Percentiles rank a stretch among this genome's conserved stretches.
Evolutionary conservation across 2,888 invertebrate genomes (phyloP).

Genomic region (Brassicogethes aeneus): DNA sequence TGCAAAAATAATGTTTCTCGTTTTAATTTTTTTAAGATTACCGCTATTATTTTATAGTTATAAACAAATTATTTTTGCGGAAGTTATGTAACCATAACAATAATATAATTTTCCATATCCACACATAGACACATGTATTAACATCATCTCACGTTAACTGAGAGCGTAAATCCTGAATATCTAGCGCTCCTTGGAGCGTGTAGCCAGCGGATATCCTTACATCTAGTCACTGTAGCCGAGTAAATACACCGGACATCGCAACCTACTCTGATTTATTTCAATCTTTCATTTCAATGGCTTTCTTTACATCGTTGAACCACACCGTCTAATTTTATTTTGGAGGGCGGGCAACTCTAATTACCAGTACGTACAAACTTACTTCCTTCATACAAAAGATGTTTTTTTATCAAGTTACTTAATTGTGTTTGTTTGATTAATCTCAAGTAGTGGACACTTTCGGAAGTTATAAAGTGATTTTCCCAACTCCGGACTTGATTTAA

Average conservation of each 20-base stretch:
- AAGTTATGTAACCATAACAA: too few relatives aligned
- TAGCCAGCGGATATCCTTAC: constrained; percentile 41
- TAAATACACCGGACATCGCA: constrained; percentile 14
- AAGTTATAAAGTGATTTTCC: constrained; percentile 32
- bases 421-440: too few relatives aligned
- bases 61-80: too few relatives aligned
- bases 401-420: too few relatives aligned
- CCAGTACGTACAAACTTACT: too few relatives aligned
- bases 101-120: too few relatives aligned
- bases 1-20: constrained; percentile 5
- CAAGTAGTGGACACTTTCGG: constrained; percentile 25
- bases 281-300: not conserved
- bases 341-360: not conserved
- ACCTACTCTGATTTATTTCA: not conserved
- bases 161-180: constrained; percentile 39
- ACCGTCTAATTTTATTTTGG: not conserved
- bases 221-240: constrained; percentile 27
- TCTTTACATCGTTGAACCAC: not conserved
- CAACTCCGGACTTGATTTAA: constrained; percentile 31
- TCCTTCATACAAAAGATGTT: too few relatives aligned
- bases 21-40: too few relatives aligned
- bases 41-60: too few relatives aligned
- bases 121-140: not conserved
- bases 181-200: constrained; percentile 38
- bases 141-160: constrained; percentile 1